Conservation (phyloP, 2,797 vertebrate species). For the Menidia menidia region DNA sequence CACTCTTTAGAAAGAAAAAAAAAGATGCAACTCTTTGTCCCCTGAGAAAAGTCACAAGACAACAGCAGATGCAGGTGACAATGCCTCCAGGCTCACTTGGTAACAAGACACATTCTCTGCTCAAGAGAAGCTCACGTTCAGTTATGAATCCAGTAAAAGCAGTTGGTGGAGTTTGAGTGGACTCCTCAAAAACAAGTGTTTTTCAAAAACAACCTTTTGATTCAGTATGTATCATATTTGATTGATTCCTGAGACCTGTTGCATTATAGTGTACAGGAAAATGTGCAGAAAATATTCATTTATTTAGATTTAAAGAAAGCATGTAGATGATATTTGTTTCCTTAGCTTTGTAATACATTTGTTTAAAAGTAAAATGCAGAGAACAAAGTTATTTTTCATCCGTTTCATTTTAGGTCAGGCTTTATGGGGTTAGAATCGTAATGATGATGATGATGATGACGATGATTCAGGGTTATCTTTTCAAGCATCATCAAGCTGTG, state of each 20-base stretch:
- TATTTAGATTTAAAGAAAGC: too few relatives aligned
- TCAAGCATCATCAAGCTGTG: neutral
- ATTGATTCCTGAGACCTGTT: too few relatives aligned
- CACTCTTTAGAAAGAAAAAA: too few relatives aligned
- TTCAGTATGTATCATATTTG: neutral
- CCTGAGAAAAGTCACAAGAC: slow-evolving; percentile 23
- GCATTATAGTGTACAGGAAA: too few relatives aligned
- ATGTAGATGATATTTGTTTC: too few relatives aligned
- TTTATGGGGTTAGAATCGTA: too few relatives aligned
- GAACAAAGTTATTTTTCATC: too few relatives aligned
- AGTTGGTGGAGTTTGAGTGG: slow-evolving; percentile 10
- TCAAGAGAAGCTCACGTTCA: slow-evolving; percentile 36
- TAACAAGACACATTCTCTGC: slow-evolving; percentile 59
- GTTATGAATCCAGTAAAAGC: slow-evolving; percentile 28
- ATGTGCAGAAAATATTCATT: too few relatives aligned
- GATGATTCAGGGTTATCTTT: neutral
- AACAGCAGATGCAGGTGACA: slow-evolving; percentile 66
- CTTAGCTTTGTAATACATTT: too few relatives aligned
- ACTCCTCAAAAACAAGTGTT: neutral
- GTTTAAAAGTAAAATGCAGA: too few relatives aligned
- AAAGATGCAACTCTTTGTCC: neutral
- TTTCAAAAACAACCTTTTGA: neutral
- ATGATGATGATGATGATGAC: too few relatives aligned
- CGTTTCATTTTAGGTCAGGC: too few relatives aligned
- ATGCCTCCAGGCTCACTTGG: slow-evolving; percentile 49